phyloP scores from a whole-genome alignment of 2,888 invertebrate species.

The Catocala sponsa region DNA sequence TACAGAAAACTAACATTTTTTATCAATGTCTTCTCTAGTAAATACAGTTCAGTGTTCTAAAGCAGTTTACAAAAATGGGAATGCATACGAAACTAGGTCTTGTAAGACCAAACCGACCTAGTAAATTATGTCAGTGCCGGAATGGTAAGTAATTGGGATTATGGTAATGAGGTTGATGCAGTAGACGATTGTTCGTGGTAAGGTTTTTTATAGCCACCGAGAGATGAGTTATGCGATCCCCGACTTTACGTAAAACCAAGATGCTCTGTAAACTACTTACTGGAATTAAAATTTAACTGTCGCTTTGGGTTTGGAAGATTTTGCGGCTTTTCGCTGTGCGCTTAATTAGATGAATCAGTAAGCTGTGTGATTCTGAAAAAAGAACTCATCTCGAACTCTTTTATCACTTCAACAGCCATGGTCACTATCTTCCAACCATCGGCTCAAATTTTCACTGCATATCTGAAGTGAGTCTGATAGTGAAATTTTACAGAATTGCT shows the following conservation, averaged over 20 bases:
- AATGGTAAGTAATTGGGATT: constrained; percentile 62
- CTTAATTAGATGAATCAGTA: background rate
- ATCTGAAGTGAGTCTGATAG: too few species aligned
- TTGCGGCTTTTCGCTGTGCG: constrained; percentile 10
- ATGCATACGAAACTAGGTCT: constrained; percentile 44
- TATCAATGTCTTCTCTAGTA: constrained; percentile 4
- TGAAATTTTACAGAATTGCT: too few species aligned
- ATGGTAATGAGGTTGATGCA: constrained; percentile 60
- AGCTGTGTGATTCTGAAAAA: too few species aligned
- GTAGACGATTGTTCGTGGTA: constrained; percentile 40
- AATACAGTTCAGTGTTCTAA: constrained; percentile 21
- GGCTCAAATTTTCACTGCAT: too few species aligned
- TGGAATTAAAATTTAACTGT: constrained; percentile 48
- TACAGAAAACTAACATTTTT: background rate
- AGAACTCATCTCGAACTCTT: too few species aligned
- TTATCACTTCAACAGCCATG: too few species aligned
- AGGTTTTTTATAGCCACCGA: constrained; percentile 56
- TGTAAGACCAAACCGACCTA: constrained; percentile 20
- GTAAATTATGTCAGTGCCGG: constrained; percentile 48
- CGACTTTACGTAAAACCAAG: constrained; percentile 33
- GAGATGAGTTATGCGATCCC: constrained; percentile 52
- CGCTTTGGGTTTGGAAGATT: constrained; percentile 25
- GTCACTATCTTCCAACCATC: too few species aligned
- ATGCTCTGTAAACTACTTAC: constrained; percentile 45
- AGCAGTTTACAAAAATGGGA: constrained; percentile 29